Evolutionary conservation across 2,797 vertebrate species (phyloP).

Genomic region (Pagetopsis macropterus): DNA sequence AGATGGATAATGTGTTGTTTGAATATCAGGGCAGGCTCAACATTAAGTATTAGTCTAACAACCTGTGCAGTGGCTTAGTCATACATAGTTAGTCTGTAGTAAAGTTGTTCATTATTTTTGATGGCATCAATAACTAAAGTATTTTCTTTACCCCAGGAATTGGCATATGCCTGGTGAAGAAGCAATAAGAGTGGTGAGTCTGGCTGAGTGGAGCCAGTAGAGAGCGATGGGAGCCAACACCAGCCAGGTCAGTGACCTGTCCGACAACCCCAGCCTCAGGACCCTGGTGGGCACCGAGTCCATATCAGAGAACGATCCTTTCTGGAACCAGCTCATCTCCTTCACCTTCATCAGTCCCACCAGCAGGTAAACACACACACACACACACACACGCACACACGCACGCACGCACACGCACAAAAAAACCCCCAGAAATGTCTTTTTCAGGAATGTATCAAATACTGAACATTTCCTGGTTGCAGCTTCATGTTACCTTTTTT

Average conservation of each 20-base stretch:
- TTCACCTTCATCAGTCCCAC: slow-evolving; percentile 95
- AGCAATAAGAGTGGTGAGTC: slow-evolving; percentile 51
- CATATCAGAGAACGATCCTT: slow-evolving; percentile 95
- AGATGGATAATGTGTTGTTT: no score
- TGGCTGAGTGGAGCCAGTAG: slow-evolving; percentile 72
- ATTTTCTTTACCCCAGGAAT: slow-evolving; percentile 33
- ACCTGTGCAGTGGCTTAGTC: background rate
- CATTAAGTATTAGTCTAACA: background rate
- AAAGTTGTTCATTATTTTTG: background rate
- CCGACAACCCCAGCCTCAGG: slow-evolving; percentile 91
- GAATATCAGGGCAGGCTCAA: background rate
- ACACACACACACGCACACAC: no score
- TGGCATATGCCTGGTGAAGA: slow-evolving; percentile 54
- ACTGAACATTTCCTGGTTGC: background rate
- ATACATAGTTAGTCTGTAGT: background rate
- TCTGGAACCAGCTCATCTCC: slow-evolving; percentile 99
- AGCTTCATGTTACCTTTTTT: background rate
- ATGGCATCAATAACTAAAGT: background rate
- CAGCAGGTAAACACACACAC: slow-evolving; percentile 86
- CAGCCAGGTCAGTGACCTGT: slow-evolving; percentile 93
- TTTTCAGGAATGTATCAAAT: no score
- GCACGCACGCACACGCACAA: no score
- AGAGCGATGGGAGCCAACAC: slow-evolving; percentile 93
- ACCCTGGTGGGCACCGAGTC: slow-evolving; percentile 89
- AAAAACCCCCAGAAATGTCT: no score